These are phyloP conservation scores for Melopsittacus undulatus DNA, from an alignment of 2,797 vertebrate species.

Conservation along the genomic window DNA sequence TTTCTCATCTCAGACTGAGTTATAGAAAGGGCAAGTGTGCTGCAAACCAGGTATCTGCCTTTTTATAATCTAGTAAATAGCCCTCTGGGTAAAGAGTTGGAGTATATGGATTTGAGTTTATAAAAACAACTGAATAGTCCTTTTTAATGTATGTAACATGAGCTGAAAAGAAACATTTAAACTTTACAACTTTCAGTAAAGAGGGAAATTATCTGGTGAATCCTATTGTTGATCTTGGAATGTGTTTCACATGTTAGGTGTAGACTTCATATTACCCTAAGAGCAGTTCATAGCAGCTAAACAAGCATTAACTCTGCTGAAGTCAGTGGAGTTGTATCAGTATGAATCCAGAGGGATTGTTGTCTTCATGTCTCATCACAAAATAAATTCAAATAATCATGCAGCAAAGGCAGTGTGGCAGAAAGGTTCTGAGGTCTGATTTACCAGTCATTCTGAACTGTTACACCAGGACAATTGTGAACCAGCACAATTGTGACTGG, in stretches of 20 bases:
- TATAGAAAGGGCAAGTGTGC: neutral
- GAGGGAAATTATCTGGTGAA: neutral
- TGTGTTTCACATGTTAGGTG: neutral
- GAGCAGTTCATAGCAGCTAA: slow-evolving; percentile 4
- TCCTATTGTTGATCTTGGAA: slow-evolving; percentile 32
- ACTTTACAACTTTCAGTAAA: neutral
- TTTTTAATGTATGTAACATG: neutral
- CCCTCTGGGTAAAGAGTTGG: neutral
- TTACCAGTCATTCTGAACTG: neutral
- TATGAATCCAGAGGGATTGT: neutral
- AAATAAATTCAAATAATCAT: neutral
- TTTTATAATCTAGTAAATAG: neutral
- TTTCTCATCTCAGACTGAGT: neutral
- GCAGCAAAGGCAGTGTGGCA: neutral
- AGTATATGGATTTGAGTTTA: neutral
- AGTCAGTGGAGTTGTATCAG: neutral
- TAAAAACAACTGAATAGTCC: neutral
- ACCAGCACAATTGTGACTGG: neutral
- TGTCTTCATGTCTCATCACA: neutral
- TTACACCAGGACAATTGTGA: neutral
- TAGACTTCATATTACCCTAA: neutral
- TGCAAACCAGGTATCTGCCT: neutral
- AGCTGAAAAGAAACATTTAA: neutral
- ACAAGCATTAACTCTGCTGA: neutral
- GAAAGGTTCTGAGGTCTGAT: neutral